Evolutionary conservation across 2,888 invertebrate genomes (phyloP).

Genomic region (Tigriopus californicus): DNA sequence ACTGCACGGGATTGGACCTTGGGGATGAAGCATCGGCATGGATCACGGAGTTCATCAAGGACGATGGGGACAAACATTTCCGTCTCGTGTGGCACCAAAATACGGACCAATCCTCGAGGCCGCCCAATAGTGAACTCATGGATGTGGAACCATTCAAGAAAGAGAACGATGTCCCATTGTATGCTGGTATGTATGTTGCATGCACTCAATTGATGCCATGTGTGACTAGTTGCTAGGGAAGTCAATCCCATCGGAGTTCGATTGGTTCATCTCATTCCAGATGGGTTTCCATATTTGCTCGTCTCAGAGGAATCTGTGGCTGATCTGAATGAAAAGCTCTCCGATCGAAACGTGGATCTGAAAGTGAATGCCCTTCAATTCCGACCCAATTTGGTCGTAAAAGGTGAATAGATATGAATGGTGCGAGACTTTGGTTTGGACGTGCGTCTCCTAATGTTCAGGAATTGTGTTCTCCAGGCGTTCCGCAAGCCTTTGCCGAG

Average conservation of each 20-base stretch:
- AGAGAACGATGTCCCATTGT: not conserved
- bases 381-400: not conserved
- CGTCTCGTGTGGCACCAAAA: no score
- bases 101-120: no score
- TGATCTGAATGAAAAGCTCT: not conserved
- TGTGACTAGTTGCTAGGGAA: no score
- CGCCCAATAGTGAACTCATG: not conserved
- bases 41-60: not conserved
- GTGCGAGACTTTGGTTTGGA: not conserved
- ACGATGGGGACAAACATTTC: no score
- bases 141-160: not conserved
- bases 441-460: not conserved
- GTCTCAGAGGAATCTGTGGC: not conserved
- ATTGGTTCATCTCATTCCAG: not conserved
- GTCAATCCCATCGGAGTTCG: no score
- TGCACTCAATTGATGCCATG: no score
- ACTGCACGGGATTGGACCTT: not conserved
- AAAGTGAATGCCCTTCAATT: not conserved
- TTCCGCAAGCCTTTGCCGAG: not conserved
- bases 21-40: not conserved
- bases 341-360: not conserved
- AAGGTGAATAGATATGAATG: not conserved
- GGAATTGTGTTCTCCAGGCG: not conserved
- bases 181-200: no score
- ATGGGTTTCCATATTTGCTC: not conserved